phyloP scores from a whole-genome alignment of 2,797 vertebrate species.

The Parambassis ranga region DNA sequence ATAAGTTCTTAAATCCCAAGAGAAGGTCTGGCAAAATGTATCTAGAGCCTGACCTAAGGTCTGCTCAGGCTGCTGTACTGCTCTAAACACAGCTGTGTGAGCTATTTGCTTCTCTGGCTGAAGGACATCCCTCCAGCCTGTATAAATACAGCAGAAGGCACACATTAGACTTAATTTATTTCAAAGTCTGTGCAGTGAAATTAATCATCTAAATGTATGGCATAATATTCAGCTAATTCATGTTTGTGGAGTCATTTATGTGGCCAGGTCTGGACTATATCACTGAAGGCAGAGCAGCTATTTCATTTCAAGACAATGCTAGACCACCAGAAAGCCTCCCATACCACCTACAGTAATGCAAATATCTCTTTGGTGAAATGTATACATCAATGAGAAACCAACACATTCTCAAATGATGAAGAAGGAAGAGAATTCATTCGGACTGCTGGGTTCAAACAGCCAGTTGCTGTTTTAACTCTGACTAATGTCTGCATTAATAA shows the following conservation, averaged over 20 bases:
- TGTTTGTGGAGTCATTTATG: constrained; percentile 65
- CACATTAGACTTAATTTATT: constrained; percentile 65
- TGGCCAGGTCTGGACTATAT: constrained; percentile 49
- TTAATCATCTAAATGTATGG: constrained; percentile 67
- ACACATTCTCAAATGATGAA: constrained; percentile 12
- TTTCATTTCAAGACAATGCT: constrained; percentile 26
- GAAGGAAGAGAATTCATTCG: constrained; percentile 1
- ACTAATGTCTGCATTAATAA: constrained; percentile 23
- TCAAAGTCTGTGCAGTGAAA: constrained; percentile 57
- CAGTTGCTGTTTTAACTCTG: constrained; percentile 1
- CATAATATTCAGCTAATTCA: constrained; percentile 61
- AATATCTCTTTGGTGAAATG: constrained; percentile 22
- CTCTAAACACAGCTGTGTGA: constrained; percentile 52
- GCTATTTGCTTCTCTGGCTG: constrained; percentile 41
- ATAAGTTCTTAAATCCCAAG: constrained; percentile 33
- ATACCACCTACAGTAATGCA: constrained; percentile 9
- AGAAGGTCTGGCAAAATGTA: constrained; percentile 29
- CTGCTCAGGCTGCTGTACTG: constrained; percentile 24
- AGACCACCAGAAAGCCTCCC: constrained; percentile 28
- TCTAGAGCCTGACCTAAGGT: constrained; percentile 29
- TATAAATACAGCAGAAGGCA: constrained; percentile 54
- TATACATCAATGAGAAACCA: constrained; percentile 11
- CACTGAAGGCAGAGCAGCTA: constrained; percentile 10
- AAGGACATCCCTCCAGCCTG: constrained; percentile 35
- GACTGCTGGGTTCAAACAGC: constrained; percentile 24